Evolutionary conservation across 2,113 vertebrate species (phyloP).

Genomic region (Antechinus stuartii): DNA sequence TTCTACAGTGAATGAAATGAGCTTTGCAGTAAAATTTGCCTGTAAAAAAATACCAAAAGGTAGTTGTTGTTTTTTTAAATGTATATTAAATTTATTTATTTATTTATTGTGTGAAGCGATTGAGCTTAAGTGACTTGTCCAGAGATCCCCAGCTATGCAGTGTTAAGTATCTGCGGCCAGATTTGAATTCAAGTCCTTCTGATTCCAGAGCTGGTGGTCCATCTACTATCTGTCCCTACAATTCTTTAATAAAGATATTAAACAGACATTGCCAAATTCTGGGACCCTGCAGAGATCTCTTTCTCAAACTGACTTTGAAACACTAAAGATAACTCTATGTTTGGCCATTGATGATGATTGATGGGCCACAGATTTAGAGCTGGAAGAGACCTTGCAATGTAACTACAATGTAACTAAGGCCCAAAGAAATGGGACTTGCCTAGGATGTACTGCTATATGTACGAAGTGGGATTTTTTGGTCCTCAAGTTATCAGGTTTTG

Average conservation of each 20-base stretch:
- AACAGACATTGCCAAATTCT: background rate
- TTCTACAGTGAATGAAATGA: conserved; percentile 93
- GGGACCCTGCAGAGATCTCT: background rate
- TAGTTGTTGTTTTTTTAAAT: no score
- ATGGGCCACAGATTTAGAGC: background rate
- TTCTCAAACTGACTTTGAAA: background rate
- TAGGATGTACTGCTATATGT: background rate
- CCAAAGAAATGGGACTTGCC: background rate
- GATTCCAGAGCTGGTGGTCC: no score
- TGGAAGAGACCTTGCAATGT: no score
- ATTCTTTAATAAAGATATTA: background rate
- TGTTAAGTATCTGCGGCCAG: no score
- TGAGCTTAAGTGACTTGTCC: no score
- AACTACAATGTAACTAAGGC: background rate
- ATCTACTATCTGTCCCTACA: background rate
- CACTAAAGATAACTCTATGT: background rate
- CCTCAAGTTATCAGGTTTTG: background rate
- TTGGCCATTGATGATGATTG: background rate
- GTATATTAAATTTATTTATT: no score
- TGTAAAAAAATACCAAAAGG: conserved; percentile 74
- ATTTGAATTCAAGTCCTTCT: no score
- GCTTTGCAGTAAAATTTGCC: conserved; percentile 97
- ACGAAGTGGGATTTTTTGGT: background rate
- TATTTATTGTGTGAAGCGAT: no score
- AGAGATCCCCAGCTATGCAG: no score